Percentiles rank a stretch among this genome's conserved stretches.
Conservation (phyloP, 2,113 vertebrate genomes). For the mouse (Mus musculus) region GRCm39 chr5:16803001-16803500, state of each 20-base stretch:
- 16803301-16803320: background rate
- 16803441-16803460: background rate
- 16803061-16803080: slow-evolving; percentile 10
- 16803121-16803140: slow-evolving; percentile 92
- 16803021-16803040: slow-evolving; percentile 21
- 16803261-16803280: slow-evolving; percentile 82
- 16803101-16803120: slow-evolving; percentile 73
- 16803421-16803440: background rate
- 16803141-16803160: slow-evolving; percentile 98
- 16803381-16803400: background rate
- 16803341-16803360: background rate
- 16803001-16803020: background rate
- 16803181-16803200: slow-evolving; percentile 98
- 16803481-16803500: background rate
- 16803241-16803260: slow-evolving; percentile 86
- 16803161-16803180: slow-evolving; percentile 97
- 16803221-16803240: slow-evolving; percentile 97
- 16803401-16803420: background rate
- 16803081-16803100: background rate
- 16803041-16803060: background rate
- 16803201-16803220: slow-evolving; percentile 93
- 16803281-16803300: slow-evolving; percentile 36
- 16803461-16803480: background rate
- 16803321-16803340: background rate
- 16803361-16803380: background rate